Percentiles rank a stretch among this genome's conserved stretches.
phyloP scores from a whole-genome alignment of 2,888 invertebrate species.

The Dorcus hopei region DNA sequence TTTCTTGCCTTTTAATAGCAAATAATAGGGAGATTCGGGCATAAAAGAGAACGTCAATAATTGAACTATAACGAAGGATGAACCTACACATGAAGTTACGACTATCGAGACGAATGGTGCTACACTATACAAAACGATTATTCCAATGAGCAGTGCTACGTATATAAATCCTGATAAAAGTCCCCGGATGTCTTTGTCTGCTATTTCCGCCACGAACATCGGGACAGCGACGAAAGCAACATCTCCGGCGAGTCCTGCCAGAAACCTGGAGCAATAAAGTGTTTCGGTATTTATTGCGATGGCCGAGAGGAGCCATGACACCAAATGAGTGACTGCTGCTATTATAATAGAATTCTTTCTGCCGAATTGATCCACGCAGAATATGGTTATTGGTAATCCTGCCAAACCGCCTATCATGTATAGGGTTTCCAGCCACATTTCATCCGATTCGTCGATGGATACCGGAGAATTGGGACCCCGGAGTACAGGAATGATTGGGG shows the following conservation, averaged over 20 bases:
- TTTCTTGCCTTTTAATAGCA: constrained; percentile 35
- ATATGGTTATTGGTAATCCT: constrained; percentile 41
- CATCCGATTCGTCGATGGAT: constrained; percentile 30
- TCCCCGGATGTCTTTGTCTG: constrained; percentile 46
- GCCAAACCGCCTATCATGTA: constrained; percentile 37
- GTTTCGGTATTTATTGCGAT: constrained; percentile 37
- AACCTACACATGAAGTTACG: constrained; percentile 40
- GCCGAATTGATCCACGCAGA: constrained; percentile 42
- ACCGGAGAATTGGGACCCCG: constrained; percentile 36
- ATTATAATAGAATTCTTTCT: constrained; percentile 41
- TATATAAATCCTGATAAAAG: constrained; percentile 46
- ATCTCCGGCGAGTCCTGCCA: constrained; percentile 45
- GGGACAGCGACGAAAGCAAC: constrained; percentile 47
- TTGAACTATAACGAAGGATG: constrained; percentile 35
- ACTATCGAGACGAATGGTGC: constrained; percentile 43
- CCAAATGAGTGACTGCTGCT: constrained; percentile 38
- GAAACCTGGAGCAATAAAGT: constrained; percentile 42
- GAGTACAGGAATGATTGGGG: constrained; percentile 42
- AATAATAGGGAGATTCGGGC: constrained; percentile 47
- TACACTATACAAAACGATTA: constrained; percentile 43
- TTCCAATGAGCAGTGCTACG: constrained; percentile 47
- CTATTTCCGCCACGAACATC: constrained; percentile 48
- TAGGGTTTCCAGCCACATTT: constrained; percentile 35
- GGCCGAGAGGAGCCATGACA: constrained; percentile 44
- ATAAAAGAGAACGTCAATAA: constrained; percentile 42